Conservation (phyloP, 2,113 vertebrate genomes). For the Gallinago jamesoni region DNA sequence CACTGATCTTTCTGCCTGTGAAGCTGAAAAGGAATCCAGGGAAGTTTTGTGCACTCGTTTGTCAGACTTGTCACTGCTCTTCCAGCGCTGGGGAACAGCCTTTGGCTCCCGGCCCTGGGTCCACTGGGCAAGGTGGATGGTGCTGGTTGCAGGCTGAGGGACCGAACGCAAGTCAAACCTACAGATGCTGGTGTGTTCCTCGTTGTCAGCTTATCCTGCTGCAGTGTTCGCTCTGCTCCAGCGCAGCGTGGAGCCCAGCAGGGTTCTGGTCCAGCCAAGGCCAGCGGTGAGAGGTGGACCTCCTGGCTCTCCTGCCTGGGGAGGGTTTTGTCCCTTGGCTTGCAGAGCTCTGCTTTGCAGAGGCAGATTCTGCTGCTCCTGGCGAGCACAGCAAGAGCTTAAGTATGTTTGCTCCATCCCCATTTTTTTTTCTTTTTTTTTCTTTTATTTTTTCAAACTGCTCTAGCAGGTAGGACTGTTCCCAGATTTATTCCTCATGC, state of each 20-base stretch:
- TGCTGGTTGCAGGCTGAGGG: background rate
- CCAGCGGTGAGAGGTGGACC: accelerated
- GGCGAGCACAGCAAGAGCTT: background rate
- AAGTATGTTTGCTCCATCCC: background rate
- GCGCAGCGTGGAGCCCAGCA: background rate
- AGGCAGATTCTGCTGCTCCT: background rate
- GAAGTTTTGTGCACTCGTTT: background rate
- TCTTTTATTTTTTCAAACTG: background rate
- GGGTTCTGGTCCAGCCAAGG: background rate
- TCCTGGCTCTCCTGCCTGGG: background rate
- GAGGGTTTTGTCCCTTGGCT: background rate
- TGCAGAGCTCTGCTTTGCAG: background rate
- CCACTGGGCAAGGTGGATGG: background rate
- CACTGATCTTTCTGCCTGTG: background rate
- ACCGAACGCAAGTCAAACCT: accelerated
- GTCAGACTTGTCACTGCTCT: background rate
- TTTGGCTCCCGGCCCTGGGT: background rate
- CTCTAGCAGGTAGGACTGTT: slow-evolving; percentile 3
- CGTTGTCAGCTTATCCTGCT: background rate
- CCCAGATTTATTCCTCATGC: background rate
- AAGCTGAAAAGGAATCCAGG: background rate
- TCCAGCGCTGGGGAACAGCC: background rate
- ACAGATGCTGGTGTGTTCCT: background rate
- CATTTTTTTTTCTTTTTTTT: background rate
- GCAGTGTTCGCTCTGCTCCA: background rate